Evolutionary conservation across 2,797 vertebrate genomes (phyloP).

Genomic region (Chrysocyon brachyurus): DNA sequence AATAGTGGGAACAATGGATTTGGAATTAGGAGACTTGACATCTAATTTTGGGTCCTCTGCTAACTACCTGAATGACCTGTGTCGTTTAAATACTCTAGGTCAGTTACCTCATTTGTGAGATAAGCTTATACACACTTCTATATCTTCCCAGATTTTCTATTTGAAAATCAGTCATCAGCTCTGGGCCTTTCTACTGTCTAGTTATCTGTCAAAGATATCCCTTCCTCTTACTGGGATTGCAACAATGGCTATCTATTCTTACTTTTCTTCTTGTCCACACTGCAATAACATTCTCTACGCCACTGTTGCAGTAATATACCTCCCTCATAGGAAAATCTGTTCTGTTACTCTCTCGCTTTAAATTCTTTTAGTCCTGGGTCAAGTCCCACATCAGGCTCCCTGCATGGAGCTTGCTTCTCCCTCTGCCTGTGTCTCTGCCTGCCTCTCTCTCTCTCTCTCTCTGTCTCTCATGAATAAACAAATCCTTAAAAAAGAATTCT

Average conservation of each 20-base stretch:
- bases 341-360: constrained; percentile 9
- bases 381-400: too few species aligned
- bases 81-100: constrained; percentile 46
- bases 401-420: too few species aligned
- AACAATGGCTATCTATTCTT: neutral
- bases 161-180: constrained; percentile 32
- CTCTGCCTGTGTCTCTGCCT: too few species aligned
- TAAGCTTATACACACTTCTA: constrained; percentile 27
- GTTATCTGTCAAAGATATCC: constrained; percentile 27
- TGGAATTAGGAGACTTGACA: constrained; percentile 47
- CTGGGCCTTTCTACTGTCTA: neutral
- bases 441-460: too few species aligned
- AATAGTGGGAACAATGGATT: constrained; percentile 52
- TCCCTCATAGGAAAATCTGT: constrained; percentile 24
- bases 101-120: constrained; percentile 45
- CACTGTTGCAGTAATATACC: constrained; percentile 20
- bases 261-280: constrained; percentile 25
- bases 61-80: constrained; percentile 48
- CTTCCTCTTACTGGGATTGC: neutral
- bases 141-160: neutral
- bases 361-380: too few species aligned
- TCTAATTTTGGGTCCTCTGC: constrained; percentile 46
- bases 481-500: neutral
- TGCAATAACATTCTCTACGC: neutral
- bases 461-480: too few species aligned